phyloP scores from a whole-genome alignment of 2,888 invertebrate species.

The Cheilosia variabilis region DNA sequence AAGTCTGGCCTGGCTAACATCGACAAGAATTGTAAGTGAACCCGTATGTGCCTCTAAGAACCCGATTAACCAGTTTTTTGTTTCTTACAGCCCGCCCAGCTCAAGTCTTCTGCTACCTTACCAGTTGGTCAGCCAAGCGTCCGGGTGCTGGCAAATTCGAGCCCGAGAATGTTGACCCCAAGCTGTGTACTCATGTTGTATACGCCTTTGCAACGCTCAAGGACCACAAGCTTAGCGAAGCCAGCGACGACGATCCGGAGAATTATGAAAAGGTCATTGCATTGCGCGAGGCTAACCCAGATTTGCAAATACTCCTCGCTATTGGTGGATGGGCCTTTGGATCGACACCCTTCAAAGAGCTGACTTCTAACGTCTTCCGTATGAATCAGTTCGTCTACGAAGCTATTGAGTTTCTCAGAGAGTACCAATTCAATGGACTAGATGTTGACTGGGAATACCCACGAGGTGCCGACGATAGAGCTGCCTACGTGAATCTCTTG shows the following conservation, averaged over 20 bases:
- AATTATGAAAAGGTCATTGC: conserved; percentile 94
- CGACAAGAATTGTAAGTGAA: conserved; percentile 87
- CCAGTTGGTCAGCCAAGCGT: conserved; percentile 97
- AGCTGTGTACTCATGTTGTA: conserved; percentile 96
- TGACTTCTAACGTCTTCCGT: conserved; percentile 94
- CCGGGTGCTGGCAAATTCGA: conserved; percentile 94
- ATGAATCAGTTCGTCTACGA: conserved; percentile 98
- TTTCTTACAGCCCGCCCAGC: conserved; percentile 89
- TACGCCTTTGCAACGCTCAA: conserved; percentile 97
- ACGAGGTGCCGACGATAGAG: conserved; percentile 93
- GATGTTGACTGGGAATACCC: conserved; percentile 98
- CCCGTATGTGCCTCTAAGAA: too few species aligned
- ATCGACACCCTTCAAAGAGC: conserved; percentile 96
- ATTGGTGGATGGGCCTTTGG: conserved; percentile 99
- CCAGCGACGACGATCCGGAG: conserved; percentile 91
- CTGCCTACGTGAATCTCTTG: conserved; percentile 92
- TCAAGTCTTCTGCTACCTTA: conserved; percentile 96
- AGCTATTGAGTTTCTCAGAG: conserved; percentile 95
- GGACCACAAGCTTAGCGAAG: conserved; percentile 92
- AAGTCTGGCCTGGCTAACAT: conserved; percentile 84
- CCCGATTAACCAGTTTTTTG: not conserved
- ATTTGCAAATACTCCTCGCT: conserved; percentile 92
- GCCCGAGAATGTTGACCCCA: conserved; percentile 94
- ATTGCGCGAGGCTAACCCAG: conserved; percentile 93
- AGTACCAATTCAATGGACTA: conserved; percentile 95